These are phyloP conservation scores for Biston betularia DNA, from an alignment of 2,888 invertebrate genomes.

Conservation along the genomic window DNA sequence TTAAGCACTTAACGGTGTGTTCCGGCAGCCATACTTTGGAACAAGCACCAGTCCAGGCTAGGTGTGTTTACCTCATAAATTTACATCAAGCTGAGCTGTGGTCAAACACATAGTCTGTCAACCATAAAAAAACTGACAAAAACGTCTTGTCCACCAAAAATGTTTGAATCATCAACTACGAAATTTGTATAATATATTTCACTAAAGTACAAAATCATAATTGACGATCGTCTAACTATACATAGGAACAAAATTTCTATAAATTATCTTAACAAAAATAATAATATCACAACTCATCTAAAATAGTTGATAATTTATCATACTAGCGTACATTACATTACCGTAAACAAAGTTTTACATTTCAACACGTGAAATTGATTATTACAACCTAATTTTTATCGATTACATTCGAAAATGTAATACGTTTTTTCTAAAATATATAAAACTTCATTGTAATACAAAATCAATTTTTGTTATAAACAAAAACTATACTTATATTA, in stretches of 20 bases:
- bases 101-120: no score
- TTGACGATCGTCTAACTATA: slow-evolving; percentile 2
- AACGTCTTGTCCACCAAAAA: no score
- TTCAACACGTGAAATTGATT: slow-evolving; percentile 41
- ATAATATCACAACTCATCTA: slow-evolving; percentile 42
- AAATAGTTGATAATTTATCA: slow-evolving; percentile 69
- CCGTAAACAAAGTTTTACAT: slow-evolving; percentile 50
- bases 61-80: no score
- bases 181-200: background rate
- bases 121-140: no score
- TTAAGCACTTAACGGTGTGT: no score
- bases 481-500: background rate
- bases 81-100: no score
- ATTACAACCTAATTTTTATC: background rate
- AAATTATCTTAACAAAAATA: slow-evolving; percentile 10
- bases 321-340: slow-evolving; percentile 61
- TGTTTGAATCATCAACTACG: no score
- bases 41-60: no score
- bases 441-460: slow-evolving; percentile 4
- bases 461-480: slow-evolving; percentile 22
- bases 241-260: slow-evolving; percentile 28
- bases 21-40: no score
- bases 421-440: background rate
- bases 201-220: background rate
- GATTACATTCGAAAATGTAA: slow-evolving; percentile 8